Conservation (phyloP, 2,888 invertebrate genomes). For the Pocota personata region DNA sequence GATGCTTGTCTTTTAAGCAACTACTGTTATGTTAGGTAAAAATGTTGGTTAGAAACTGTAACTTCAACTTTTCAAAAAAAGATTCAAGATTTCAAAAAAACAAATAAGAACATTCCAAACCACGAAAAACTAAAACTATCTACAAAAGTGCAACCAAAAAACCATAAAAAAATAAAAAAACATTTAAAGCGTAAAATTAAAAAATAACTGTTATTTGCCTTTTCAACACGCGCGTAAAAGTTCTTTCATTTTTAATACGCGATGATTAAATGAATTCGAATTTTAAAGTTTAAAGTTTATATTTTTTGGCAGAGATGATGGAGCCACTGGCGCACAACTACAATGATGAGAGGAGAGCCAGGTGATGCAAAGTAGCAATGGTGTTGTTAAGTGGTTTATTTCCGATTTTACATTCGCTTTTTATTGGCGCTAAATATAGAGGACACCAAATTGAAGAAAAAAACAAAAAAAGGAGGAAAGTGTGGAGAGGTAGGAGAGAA, state of each 20-base stretch:
- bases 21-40: not conserved
- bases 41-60: not conserved
- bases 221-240: conserved; percentile 62
- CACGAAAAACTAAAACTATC: not conserved
- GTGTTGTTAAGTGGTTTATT: conserved; percentile 35
- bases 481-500: not conserved
- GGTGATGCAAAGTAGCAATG: conserved; percentile 49
- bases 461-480: conserved; percentile 20
- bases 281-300: not conserved
- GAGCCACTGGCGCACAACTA: conserved; percentile 70
- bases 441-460: conserved; percentile 49
- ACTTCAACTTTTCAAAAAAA: not conserved
- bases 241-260: conserved; percentile 42
- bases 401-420: conserved; percentile 20
- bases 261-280: conserved; percentile 49
- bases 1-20: not conserved
- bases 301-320: conserved; percentile 56
- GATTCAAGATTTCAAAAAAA: too few species aligned
- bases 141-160: conserved; percentile 61
- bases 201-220: conserved; percentile 69
- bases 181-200: conserved; percentile 23
- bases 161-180: conserved; percentile 12
- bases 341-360: conserved; percentile 55
- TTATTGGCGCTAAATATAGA: conserved; percentile 57
- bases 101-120: not conserved